Base-by-base conservation (phyloP, 53 echinoderm and acorn worm genomes). In the Apostichopus leukothele region DNA sequence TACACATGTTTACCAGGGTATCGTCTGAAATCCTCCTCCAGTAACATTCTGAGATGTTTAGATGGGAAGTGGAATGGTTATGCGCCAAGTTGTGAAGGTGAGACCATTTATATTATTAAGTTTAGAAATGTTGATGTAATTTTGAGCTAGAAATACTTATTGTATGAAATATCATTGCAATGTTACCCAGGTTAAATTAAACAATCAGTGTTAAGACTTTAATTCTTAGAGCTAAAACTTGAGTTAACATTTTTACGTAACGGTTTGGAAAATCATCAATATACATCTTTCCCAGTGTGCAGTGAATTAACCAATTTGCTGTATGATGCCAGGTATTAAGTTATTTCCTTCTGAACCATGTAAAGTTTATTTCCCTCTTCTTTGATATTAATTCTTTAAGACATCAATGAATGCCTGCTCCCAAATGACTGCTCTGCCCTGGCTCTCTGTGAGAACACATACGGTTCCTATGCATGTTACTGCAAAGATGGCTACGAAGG, bases 401-500 rank as follows among this genome's bases (percentile, higher is more conserved):
- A 71, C 71, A 71, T 71, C 20, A n/a, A 71, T 71, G 71, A 71
- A 71, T 71, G 71, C 71, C 18, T 71, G 13, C 21, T 71, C 18
- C 71, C 71, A 18, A 71, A 71, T 71, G 16, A 4, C 71, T 71
- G 71, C 18, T 19, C 71, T 5, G n/a, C 20, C 6, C 71, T 71
- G 83, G 83, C 83, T 22, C 12, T 55, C 4, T 83, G 83, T 54
- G 50, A 25, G 83, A 54, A 83, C n/a, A 55, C 18, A 20, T 51
- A 19, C 12, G 83, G 83, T 60, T 53, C 53, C 14, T 83, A 53
- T 20, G 8, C 83, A 53, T 83, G 83, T 20, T 52, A 55, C 12
- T 83, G 83, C 83, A 52, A 54, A 2, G 83, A 52, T 11, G 83
- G 83, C 5, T 83, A 83, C 60, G 83, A 83, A 54, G 83, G 83